phyloP scores from a whole-genome alignment of 2,797 vertebrate genomes.

The Pterois miles region DNA sequence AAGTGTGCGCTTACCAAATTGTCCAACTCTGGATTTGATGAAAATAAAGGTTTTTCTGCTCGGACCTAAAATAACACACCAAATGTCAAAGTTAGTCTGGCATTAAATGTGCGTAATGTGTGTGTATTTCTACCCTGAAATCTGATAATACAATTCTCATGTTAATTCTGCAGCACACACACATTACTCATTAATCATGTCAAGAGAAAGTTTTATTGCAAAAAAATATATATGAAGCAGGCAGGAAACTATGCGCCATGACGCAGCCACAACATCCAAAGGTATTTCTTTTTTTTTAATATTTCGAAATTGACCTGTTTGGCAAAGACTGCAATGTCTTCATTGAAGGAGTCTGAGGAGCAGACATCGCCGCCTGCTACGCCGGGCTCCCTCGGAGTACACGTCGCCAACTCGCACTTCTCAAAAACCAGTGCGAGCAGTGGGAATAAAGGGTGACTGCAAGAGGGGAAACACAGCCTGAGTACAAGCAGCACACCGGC shows the following conservation, averaged over 20 bases:
- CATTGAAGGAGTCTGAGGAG: slow-evolving; percentile 99
- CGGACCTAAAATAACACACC: slow-evolving; percentile 90
- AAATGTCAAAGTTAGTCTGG: slow-evolving; percentile 69
- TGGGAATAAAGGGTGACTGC: slow-evolving; percentile 99
- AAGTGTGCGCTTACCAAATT: slow-evolving; percentile 94
- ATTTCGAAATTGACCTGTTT: slow-evolving; percentile 92
- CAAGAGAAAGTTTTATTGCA: slow-evolving; percentile 5
- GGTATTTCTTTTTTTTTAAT: slow-evolving; percentile 13
- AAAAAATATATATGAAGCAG: neutral
- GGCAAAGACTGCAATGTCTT: slow-evolving; percentile 99
- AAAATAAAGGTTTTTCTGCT: slow-evolving; percentile 99
- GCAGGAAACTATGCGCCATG: slow-evolving; percentile 11
- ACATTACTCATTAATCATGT: slow-evolving; percentile 1
- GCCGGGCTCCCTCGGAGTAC: slow-evolving; percentile 98
- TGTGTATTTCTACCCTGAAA: neutral
- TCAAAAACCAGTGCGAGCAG: slow-evolving; percentile 99
- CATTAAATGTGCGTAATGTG: slow-evolving; percentile 16
- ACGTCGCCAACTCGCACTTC: slow-evolving; percentile 99
- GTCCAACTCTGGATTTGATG: slow-evolving; percentile 99
- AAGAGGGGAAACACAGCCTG: slow-evolving; percentile 84
- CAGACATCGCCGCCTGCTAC: slow-evolving; percentile 99
- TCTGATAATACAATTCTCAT: neutral
- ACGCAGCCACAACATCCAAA: slow-evolving; percentile 38
- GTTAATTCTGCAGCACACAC: slow-evolving; percentile 16
- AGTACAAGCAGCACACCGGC: slow-evolving; percentile 69